phyloP scores from a whole-genome alignment of 1,140 invertebrate species.

The Lerema accius region DNA sequence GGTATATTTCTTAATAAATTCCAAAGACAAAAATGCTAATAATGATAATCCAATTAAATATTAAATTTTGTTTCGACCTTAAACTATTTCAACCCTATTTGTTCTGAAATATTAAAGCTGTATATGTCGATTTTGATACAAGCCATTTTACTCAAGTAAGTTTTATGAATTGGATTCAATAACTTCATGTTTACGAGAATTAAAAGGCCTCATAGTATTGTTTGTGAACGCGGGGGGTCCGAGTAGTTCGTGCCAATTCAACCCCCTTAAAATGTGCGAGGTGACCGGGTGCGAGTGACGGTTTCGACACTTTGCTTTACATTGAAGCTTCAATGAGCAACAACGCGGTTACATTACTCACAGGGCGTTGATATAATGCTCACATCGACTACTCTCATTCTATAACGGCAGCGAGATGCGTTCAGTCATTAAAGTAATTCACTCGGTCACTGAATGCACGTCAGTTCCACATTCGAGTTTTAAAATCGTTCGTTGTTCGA shows the following conservation, averaged over 20 bases:
- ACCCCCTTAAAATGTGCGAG: conserved; percentile 44
- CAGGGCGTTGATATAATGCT: conserved; percentile 37
- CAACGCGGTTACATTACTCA: conserved; percentile 13
- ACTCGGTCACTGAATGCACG: conserved; percentile 5
- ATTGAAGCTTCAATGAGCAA: conserved; percentile 8
- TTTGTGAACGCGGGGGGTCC: not conserved
- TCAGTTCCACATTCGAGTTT: conserved; percentile 10
- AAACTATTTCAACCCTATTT: too few species aligned
- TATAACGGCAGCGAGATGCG: conserved; percentile 25
- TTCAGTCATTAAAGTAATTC: conserved; percentile 27
- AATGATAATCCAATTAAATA: too few species aligned
- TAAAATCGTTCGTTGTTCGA: conserved; percentile 15
- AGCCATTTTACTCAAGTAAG: too few species aligned
- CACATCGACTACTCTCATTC: conserved; percentile 23
- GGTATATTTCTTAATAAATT: too few species aligned
- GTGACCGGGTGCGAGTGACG: conserved; percentile 50
- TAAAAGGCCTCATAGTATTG: too few species aligned
- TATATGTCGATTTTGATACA: too few species aligned
- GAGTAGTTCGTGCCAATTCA: conserved; percentile 52
- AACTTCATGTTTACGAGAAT: too few species aligned
- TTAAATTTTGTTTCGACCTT: too few species aligned
- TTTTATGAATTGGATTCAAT: too few species aligned
- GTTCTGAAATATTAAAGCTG: too few species aligned
- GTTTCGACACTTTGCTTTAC: conserved; percentile 12
- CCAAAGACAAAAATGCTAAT: too few species aligned